Conservation (phyloP, 2,797 vertebrate genomes). For the Arrhamphus sclerolepis region DNA sequence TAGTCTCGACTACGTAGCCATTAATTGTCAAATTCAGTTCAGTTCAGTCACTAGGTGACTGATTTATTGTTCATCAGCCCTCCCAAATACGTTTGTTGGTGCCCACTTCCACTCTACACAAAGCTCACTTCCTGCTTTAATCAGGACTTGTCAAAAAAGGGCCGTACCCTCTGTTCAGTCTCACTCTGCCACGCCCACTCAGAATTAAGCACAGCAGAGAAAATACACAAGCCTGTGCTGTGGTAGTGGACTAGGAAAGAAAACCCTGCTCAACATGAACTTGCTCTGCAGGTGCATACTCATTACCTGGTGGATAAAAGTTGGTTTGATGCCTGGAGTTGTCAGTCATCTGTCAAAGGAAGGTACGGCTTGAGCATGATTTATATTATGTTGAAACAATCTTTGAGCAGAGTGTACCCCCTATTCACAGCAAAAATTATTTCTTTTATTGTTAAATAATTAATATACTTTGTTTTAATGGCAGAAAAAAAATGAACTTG, state of each 20-base stretch:
- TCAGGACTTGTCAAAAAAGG: slow-evolving; percentile 64
- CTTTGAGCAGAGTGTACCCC: background rate
- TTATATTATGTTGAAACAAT: background rate
- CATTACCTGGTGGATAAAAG: slow-evolving; percentile 49
- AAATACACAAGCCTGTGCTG: background rate
- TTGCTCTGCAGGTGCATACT: slow-evolving; percentile 48
- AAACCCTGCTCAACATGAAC: slow-evolving; percentile 50
- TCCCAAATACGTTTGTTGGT: slow-evolving; percentile 20
- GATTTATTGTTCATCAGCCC: background rate
- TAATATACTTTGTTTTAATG: too few species aligned
- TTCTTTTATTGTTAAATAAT: background rate
- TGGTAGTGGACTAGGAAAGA: slow-evolving; percentile 27
- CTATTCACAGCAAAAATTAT: background rate
- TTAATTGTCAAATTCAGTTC: too few species aligned
- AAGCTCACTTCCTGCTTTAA: slow-evolving; percentile 77
- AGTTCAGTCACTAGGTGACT: too few species aligned
- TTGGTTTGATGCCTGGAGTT: slow-evolving; percentile 32
- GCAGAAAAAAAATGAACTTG: too few species aligned
- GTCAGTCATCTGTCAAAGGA: slow-evolving; percentile 69
- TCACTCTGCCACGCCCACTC: slow-evolving; percentile 17
- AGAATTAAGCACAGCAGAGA: slow-evolving; percentile 3
- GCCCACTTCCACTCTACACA: slow-evolving; percentile 43
- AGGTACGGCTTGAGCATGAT: slow-evolving; percentile 72
- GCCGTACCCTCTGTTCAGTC: slow-evolving; percentile 46
- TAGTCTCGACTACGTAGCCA: background rate